Evolutionary conservation across 2,797 vertebrate species (phyloP), one percentile per base, ranked within the genome.

Genomic region (Knipowitschia caucasica): DNA sequence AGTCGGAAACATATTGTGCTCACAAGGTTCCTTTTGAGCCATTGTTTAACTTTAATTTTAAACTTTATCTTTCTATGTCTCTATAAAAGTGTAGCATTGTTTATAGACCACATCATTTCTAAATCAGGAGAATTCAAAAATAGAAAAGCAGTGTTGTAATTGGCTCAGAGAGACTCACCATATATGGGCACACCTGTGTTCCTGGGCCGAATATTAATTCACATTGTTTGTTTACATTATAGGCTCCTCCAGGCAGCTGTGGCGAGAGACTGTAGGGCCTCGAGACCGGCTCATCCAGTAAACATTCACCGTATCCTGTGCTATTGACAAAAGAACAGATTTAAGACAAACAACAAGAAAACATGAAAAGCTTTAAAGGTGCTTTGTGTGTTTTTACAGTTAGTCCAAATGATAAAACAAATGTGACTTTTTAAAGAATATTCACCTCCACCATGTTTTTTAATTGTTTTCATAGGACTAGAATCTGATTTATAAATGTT

Each of bases 171-270:
- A 54, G 59, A 38, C 96, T 95, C 85, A 99, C 97, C 97, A 99
- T 99, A 78, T 96, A 99, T 0, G 97, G 96, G 86, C 97, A 99
- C 90, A 99, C 93, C 90, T 98, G 93, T 58, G 94, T 96, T 69
- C 96, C 97, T 0, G 92, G 91, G 77, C 96, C 97, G 86, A 99
- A 99, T 92, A 99, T 98, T 87, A 99, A 82, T 91, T 99, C 97
- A 82, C 97, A 99, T 84, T 99, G 97, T 89, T 97, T 98, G 87
- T 98, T 95, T 88, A 99, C 95, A 4, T 88, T 93, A 89, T 97
- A 99, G 72, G 97, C 92, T 69, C 89, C 84, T 62, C 97, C 97
- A 0, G 97, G 94, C 75, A 96, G 93, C 83, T 97, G 94, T 74
- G 93, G 91, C 69, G 93, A 92, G 78, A 99, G 87, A 23, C 83